Evolutionary conservation across 2,113 vertebrate genomes (phyloP), one percentile per base, ranked within the genome.

Genomic region (Crocuta crocuta): DNA sequence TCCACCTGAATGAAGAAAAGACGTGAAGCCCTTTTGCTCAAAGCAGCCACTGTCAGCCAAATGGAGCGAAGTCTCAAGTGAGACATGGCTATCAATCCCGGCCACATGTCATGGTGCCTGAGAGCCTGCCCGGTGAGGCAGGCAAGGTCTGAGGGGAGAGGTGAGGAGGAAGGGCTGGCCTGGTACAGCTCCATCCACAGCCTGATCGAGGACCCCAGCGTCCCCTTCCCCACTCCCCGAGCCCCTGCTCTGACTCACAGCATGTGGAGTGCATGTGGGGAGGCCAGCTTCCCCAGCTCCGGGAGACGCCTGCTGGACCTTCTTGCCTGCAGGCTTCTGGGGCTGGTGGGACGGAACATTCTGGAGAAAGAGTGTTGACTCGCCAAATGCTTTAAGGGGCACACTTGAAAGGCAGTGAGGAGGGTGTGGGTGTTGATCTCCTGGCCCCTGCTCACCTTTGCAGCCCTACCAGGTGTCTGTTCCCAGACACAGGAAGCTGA

Each of bases 401-500:
- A 13, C 24, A 85, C 81, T 95, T 94, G 71, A 98, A 96, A 96
- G 94, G 10, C 82, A 8, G 7, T 4, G 39, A 70, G 31, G 50
- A 80, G 39, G 53, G 39, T 23, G 66, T 50, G 68, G 28, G 50
- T 66, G 76, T n/a, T 21, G 61, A 91, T 19, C 66, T 78, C 28
- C 35, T 45, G 95, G 84, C 80, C 53, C 33, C 19, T 0, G 9
- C 88, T 85, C 92, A 92, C 88, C 90, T 82, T 94, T 73, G 15
- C 12, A 70, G 43, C 74, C 86, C 80, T 78, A 13, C 61, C 66
- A 8, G 73, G 33, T 48, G 28, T 61, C 65, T 83, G 61, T 92
- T 93, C 53, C 70, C 0, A 0, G 83, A 79, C 71, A 73, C 48
- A 96, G 98, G 96, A 98, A 98, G 96, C 91, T 63, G 24, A 53